These are phyloP conservation scores for Sinelater perroti DNA, from an alignment of 2,888 invertebrate genomes.

Conservation along the genomic window DNA sequence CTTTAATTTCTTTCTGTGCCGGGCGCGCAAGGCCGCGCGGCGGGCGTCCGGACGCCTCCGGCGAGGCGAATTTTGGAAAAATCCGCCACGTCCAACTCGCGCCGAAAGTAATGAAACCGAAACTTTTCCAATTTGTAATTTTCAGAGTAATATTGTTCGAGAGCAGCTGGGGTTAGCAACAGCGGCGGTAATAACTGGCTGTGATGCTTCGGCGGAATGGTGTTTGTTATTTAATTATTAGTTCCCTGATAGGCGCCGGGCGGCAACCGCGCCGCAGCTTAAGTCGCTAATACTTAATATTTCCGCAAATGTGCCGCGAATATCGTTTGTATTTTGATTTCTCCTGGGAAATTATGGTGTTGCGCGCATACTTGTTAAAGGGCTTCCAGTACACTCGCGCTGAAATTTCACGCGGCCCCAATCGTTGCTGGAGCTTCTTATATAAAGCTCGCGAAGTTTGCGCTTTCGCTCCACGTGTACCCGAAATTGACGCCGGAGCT, in stretches of 20 bases:
- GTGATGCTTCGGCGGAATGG: no score
- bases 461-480: no score
- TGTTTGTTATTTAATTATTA: neutral
- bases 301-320: slow-evolving; percentile 58
- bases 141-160: neutral
- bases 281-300: slow-evolving; percentile 47
- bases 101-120: slow-evolving; percentile 7
- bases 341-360: slow-evolving; percentile 59
- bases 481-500: no score
- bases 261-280: slow-evolving; percentile 33
- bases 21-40: neutral
- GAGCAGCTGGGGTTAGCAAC: no score
- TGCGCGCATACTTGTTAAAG: slow-evolving; percentile 41
- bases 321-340: slow-evolving; percentile 58
- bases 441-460: no score
- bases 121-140: slow-evolving; percentile 10
- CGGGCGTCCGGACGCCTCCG: neutral
- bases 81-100: neutral
- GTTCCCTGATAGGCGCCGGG: neutral
- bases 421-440: no score
- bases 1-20: neutral
- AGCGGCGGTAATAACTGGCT: no score
- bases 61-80: neutral
- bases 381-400: slow-evolving; percentile 35
- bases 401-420: slow-evolving; percentile 31